These are phyloP conservation scores for Dusona sp. DNA, from an alignment of 2,888 invertebrate genomes.

Conservation along the genomic window DNA sequence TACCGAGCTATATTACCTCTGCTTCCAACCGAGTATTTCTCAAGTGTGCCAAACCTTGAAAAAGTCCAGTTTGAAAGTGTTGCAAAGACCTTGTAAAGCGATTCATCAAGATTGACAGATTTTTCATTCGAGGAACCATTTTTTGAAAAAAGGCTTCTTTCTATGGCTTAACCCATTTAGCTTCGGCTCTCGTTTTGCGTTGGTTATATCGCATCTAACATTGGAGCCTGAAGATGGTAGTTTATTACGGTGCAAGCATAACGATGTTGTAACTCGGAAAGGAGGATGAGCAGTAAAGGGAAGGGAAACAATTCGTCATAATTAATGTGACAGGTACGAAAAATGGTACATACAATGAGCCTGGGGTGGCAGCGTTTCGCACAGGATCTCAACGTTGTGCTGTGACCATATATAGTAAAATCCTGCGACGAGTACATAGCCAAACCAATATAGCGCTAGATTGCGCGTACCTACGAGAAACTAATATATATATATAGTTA, in stretches of 20 bases:
- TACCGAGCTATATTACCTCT: not conserved
- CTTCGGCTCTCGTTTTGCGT: not conserved
- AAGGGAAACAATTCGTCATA: slow-evolving; percentile 77
- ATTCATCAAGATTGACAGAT: slow-evolving; percentile 3
- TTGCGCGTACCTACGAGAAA: slow-evolving; percentile 1
- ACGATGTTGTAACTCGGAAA: slow-evolving; percentile 42
- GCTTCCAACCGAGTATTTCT: not conserved
- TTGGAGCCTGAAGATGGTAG: slow-evolving; percentile 16
- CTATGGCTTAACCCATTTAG: not conserved
- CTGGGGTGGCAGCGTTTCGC: slow-evolving; percentile 18
- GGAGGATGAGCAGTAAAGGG: slow-evolving; percentile 40
- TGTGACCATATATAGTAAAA: slow-evolving; percentile 28
- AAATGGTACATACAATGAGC: slow-evolving; percentile 69
- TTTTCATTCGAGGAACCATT: not conserved
- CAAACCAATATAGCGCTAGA: slow-evolving; percentile 37
- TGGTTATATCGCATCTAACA: not conserved
- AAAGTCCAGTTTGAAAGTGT: too few species aligned
- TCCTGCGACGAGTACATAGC: slow-evolving; percentile 30
- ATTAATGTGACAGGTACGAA: slow-evolving; percentile 77
- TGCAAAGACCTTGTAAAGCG: not conserved
- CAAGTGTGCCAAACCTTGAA: not conserved
- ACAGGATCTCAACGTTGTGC: slow-evolving; percentile 38
- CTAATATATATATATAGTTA: slow-evolving; percentile 3
- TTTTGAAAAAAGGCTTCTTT: not conserved
- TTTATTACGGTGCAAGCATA: slow-evolving; percentile 60